Evolutionary conservation across 1,140 invertebrate species (phyloP).

Genomic region (Bombus polaris): DNA sequence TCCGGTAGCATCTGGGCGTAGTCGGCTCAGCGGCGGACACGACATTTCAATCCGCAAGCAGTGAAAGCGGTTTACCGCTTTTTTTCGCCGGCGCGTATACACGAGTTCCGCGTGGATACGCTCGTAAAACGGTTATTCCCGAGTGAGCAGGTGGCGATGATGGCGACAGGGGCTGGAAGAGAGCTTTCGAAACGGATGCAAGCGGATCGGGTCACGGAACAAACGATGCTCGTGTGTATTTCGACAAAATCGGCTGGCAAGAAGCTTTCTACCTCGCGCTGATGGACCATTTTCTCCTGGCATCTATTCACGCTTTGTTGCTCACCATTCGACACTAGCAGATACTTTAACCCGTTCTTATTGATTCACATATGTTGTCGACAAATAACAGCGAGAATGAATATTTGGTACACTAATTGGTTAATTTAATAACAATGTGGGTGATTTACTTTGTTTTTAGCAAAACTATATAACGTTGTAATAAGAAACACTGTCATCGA

Average conservation of each 20-base stretch:
- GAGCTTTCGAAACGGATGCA: slow-evolving; percentile 36
- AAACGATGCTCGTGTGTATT: slow-evolving; percentile 14
- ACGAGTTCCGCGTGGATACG: slow-evolving; percentile 62
- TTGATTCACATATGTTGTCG: not conserved
- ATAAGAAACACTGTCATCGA: no score
- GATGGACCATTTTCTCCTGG: slow-evolving; percentile 15
- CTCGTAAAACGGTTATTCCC: slow-evolving; percentile 68
- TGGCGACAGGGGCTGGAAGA: slow-evolving; percentile 48
- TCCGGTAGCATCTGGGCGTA: slow-evolving; percentile 55
- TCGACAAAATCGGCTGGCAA: slow-evolving; percentile 46
- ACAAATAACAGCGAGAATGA: no score
- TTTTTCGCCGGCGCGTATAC: slow-evolving; percentile 59
- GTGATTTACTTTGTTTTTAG: no score
- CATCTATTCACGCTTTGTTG: slow-evolving; percentile 30
- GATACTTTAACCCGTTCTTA: not conserved
- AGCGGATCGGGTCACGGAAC: slow-evolving; percentile 34
- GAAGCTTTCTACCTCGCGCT: slow-evolving; percentile 12
- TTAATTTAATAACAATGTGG: no score
- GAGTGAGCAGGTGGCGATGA: slow-evolving; percentile 64
- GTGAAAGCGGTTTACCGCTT: slow-evolving; percentile 68
- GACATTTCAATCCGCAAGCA: slow-evolving; percentile 69
- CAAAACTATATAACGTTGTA: no score
- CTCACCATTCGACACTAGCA: not conserved
- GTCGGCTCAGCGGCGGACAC: slow-evolving; percentile 56
- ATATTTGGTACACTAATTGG: no score